Conservation (phyloP, 2,888 invertebrate species). For the Ligdia adustata region DNA sequence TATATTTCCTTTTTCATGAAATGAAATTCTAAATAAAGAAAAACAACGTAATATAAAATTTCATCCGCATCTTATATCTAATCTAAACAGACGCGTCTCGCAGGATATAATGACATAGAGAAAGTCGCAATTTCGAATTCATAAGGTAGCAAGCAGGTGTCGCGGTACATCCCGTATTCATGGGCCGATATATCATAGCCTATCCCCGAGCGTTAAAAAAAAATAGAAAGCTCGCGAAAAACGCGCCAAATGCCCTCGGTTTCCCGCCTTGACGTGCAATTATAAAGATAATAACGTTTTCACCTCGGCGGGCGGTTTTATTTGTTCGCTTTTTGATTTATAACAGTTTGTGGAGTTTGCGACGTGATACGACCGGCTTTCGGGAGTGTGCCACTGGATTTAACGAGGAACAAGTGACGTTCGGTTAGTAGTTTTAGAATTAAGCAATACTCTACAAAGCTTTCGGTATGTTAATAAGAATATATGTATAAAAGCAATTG, state of each 20-base stretch:
- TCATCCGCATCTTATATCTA: slow-evolving; percentile 26
- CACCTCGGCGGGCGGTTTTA: slow-evolving; percentile 77
- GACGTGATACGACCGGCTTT: slow-evolving; percentile 34
- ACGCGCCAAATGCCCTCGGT: slow-evolving; percentile 54
- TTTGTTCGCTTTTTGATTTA: slow-evolving; percentile 79
- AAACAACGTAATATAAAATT: slow-evolving; percentile 15
- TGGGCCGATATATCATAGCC: slow-evolving; percentile 79
- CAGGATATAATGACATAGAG: slow-evolving; percentile 63
- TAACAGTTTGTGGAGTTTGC: slow-evolving; percentile 62
- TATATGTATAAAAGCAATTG: slow-evolving; percentile 45
- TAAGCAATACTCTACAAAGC: too few species aligned
- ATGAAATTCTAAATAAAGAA: too few species aligned
- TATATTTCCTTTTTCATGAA: too few species aligned
- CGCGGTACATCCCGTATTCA: slow-evolving; percentile 80
- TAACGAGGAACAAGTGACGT: not conserved
- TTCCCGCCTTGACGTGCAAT: slow-evolving; percentile 81
- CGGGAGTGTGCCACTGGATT: slow-evolving; percentile 10
- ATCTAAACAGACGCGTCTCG: slow-evolving; percentile 36
- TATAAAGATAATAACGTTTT: slow-evolving; percentile 84
- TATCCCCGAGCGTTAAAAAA: slow-evolving; percentile 53
- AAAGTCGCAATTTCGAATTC: slow-evolving; percentile 73
- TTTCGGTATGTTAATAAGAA: too few species aligned
- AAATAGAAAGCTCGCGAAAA: slow-evolving; percentile 57
- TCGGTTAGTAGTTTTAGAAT: slow-evolving; percentile 5
- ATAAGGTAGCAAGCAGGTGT: slow-evolving; percentile 76